A percentile compares a stretch with the other conserved stretches of the same genome.
These are phyloP conservation scores for Glandiceps talaboti DNA, from an alignment of 53 echinoderm and acorn worm genomes.

Conservation along the genomic window DNA sequence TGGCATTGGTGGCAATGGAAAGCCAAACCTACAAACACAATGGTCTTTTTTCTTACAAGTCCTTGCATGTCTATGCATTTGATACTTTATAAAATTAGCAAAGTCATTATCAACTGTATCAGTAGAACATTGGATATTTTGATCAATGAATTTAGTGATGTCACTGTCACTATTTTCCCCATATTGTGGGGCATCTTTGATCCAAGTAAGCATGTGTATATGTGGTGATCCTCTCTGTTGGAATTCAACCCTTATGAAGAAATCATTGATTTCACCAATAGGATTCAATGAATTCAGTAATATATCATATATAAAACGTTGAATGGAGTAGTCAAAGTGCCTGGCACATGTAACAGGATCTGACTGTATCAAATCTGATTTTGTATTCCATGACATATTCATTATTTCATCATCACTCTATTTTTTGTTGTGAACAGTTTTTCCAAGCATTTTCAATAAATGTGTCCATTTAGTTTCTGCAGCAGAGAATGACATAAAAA, in stretches of 20 bases:
- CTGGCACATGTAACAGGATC: constrained; percentile 27
- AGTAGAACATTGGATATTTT: constrained; percentile 7
- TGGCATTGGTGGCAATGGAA: not conserved
- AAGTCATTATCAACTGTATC: not conserved
- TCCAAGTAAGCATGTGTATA: constrained; percentile 20
- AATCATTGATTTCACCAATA: constrained; percentile 19
- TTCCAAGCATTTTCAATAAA: constrained; percentile 16
- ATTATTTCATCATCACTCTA: constrained; percentile 16
- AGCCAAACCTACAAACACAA: not conserved
- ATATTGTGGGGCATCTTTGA: constrained; percentile 15
- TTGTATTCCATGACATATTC: constrained; percentile 14
- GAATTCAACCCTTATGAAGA: constrained; percentile 23
- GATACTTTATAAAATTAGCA: not conserved
- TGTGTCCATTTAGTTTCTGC: not conserved
- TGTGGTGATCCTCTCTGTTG: constrained; percentile 25
- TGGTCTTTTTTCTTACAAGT: not conserved
- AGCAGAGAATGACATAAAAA: not conserved
- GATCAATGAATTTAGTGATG: constrained; percentile 22
- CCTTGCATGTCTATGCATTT: not conserved
- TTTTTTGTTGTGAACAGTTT: constrained; percentile 14
- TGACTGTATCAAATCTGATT: constrained; percentile 18
- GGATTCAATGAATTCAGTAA: constrained; percentile 9
- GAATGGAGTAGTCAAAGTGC: constrained; percentile 26
- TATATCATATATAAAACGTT: constrained; percentile 11
- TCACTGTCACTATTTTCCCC: constrained; percentile 1